phyloP scores from a whole-genome alignment of 2,797 vertebrate species.

The Vespertilio murinus region DNA sequence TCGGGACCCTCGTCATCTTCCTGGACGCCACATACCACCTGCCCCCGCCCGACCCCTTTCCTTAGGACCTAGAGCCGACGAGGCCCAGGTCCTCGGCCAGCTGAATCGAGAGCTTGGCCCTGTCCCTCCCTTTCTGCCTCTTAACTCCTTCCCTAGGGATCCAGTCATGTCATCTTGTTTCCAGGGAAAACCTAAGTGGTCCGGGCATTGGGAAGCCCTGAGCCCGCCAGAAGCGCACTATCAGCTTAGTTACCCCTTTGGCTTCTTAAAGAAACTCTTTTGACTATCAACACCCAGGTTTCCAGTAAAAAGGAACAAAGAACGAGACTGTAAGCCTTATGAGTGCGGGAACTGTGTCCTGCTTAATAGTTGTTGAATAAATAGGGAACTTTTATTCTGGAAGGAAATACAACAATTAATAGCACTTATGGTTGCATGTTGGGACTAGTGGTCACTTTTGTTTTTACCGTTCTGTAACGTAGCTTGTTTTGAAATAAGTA shows the following conservation, averaged over 20 bases:
- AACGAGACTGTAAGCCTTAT: constrained; percentile 35
- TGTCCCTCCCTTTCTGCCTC: not conserved
- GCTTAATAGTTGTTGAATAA: constrained; percentile 12
- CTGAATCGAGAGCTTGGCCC: not conserved
- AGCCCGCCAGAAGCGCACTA: not conserved
- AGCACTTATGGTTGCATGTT: constrained; percentile 31
- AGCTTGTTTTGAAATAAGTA: constrained; percentile 32
- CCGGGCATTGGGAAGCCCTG: not conserved
- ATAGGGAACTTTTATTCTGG: not conserved
- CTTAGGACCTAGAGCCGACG: not conserved
- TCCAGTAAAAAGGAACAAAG: not conserved
- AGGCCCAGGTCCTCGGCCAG: not conserved
- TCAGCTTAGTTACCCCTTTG: not conserved
- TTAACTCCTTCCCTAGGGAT: not conserved
- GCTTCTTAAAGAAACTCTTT: constrained; percentile 30
- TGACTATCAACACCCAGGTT: not conserved
- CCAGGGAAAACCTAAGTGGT: not conserved
- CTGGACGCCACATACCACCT: constrained; percentile 89
- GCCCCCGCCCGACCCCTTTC: constrained; percentile 64
- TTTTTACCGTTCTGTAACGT: constrained; percentile 46
- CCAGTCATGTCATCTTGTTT: not conserved
- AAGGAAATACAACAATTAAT: constrained; percentile 5
- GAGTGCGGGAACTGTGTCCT: not conserved
- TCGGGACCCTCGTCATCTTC: constrained; percentile 91
- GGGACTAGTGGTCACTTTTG: constrained; percentile 6